Evolutionary conservation across 2,113 vertebrate species (phyloP).

Genomic region (Hymenochirus boettgeri): DNA sequence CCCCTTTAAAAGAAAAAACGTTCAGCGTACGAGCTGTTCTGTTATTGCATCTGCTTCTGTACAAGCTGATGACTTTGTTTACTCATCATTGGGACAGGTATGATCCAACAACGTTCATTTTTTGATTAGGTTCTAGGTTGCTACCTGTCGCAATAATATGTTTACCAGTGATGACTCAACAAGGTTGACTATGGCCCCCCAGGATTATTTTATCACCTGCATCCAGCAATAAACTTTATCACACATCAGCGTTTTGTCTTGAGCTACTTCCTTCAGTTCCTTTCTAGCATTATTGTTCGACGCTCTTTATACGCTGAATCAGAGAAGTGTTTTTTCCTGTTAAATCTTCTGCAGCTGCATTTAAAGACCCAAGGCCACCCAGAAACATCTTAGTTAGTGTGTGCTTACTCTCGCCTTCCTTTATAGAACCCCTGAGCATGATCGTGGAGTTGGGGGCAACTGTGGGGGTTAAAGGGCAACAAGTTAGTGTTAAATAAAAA

Average conservation of each 20-base stretch:
- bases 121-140: background rate
- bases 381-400: slow-evolving; percentile 12
- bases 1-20: too few relatives aligned
- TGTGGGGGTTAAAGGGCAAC: background rate
- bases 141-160: background rate
- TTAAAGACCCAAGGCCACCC: slow-evolving; percentile 7
- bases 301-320: slow-evolving; percentile 15
- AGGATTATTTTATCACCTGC: slow-evolving; percentile 40
- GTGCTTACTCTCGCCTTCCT: slow-evolving; percentile 4
- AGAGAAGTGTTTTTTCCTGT: slow-evolving; percentile 42
- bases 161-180: background rate
- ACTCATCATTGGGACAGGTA: too few relatives aligned
- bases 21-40: too few relatives aligned
- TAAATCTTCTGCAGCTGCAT: slow-evolving; percentile 37
- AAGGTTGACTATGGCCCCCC: background rate
- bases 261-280: slow-evolving; percentile 36
- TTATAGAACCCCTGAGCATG: slow-evolving; percentile 1
- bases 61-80: too few relatives aligned
- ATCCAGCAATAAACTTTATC: slow-evolving; percentile 12
- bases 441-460: background rate
- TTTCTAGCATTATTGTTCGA: slow-evolving; percentile 31
- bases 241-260: slow-evolving; percentile 22
- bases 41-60: too few relatives aligned
- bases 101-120: background rate
- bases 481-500: background rate